phyloP scores from a whole-genome alignment of 2,113 vertebrate genomes.

The Corythoichthys intestinalis region DNA sequence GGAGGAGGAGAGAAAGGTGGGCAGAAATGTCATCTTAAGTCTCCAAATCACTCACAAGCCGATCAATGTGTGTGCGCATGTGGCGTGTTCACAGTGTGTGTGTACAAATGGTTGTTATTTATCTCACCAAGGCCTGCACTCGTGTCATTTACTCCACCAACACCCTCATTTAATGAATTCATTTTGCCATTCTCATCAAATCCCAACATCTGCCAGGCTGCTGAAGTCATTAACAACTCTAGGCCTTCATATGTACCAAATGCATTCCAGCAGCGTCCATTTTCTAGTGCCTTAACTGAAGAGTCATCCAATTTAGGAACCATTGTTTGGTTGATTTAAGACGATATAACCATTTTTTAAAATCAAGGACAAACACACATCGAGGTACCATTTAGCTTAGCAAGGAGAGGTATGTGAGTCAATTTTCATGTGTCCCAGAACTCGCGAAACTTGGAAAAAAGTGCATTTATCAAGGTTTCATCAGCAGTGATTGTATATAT shows the following conservation, averaged over 20 bases:
- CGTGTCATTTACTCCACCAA: slow-evolving; percentile 49
- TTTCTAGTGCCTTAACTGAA: too few relatives aligned
- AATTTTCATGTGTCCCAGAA: too few relatives aligned
- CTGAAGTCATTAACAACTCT: slow-evolving; percentile 39
- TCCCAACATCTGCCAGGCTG: slow-evolving; percentile 57
- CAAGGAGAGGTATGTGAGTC: too few relatives aligned
- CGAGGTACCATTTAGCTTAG: too few relatives aligned
- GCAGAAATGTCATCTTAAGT: slow-evolving; percentile 24
- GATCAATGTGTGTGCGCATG: slow-evolving; percentile 28
- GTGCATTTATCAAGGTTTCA: too few relatives aligned
- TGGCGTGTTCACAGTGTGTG: slow-evolving; percentile 58
- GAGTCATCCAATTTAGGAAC: too few relatives aligned
- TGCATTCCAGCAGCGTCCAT: slow-evolving; percentile 20
- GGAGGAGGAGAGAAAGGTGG: slow-evolving; percentile 93
- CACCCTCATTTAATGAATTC: slow-evolving; percentile 22
- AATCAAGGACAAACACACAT: too few relatives aligned
- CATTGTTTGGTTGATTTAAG: too few relatives aligned
- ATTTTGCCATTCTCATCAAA: slow-evolving; percentile 31
- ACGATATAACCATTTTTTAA: too few relatives aligned
- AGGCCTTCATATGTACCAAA: slow-evolving; percentile 48
- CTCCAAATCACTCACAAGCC: slow-evolving; percentile 35
- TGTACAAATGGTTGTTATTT: slow-evolving; percentile 45
- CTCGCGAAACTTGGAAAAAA: too few relatives aligned
- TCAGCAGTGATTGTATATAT: too few relatives aligned
- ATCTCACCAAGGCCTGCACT: slow-evolving; percentile 44